Evolutionary conservation across 2,888 invertebrate species (phyloP).

Genomic region (Drosophila yooni): DNA sequence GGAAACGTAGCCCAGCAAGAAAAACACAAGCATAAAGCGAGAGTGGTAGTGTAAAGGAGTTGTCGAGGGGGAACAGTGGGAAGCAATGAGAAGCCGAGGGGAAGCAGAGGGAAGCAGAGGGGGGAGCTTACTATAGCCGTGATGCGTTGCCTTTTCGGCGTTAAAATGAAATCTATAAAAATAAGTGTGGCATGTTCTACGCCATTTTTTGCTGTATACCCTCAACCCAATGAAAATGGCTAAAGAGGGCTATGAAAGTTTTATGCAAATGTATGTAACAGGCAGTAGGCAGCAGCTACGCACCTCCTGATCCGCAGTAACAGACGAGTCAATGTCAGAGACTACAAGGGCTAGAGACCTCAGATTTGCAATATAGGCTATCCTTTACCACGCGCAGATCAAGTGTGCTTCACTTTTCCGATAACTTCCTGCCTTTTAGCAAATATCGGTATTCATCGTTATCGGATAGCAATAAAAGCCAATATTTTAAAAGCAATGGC

Average conservation of each 20-base stretch:
- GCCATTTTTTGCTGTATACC: conserved; percentile 48
- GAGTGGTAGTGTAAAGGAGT: not conserved
- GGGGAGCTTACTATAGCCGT: conserved; percentile 30
- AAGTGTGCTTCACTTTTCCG: not conserved
- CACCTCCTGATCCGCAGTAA: not conserved
- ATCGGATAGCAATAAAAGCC: not conserved
- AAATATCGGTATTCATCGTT: not conserved
- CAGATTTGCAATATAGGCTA: not conserved
- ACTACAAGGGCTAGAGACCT: not conserved
- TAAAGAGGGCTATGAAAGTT: not conserved
- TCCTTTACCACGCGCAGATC: not conserved
- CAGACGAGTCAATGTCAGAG: not conserved
- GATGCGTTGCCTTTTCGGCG: conserved; percentile 80
- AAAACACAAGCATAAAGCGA: conserved; percentile 33
- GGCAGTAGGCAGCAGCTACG: not conserved
- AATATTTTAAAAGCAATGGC: not conserved
- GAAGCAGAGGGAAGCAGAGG: not conserved
- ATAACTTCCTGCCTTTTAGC: not conserved
- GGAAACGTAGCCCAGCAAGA: conserved; percentile 31
- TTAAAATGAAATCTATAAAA: conserved; percentile 81
- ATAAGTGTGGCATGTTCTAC: conserved; percentile 79
- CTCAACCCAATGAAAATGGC: conserved; percentile 1
- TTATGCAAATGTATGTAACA: not conserved
- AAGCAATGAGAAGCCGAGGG: not conserved
- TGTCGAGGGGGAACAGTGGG: not conserved